Percentiles rank a stretch among this genome's conserved stretches.
Evolutionary conservation across 2,797 vertebrate genomes (phyloP).

Genomic region (Cetoscarus ocellatus): DNA sequence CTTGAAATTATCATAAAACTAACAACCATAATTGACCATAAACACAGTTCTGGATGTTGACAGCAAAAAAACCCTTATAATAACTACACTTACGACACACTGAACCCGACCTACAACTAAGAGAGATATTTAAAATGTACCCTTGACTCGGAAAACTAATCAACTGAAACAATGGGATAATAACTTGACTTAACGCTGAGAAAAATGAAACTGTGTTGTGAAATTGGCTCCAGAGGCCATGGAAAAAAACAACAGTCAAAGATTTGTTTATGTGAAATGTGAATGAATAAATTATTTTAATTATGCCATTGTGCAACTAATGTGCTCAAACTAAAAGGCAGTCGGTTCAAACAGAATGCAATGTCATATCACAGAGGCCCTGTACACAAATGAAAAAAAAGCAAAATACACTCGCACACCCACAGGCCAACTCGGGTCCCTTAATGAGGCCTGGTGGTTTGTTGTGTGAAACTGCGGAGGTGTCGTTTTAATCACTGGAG

Average conservation of each 20-base stretch:
- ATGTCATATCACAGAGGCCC: slow-evolving; percentile 29
- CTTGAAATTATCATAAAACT: background rate
- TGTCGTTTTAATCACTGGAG: slow-evolving; percentile 83
- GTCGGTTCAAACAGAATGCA: slow-evolving; percentile 11
- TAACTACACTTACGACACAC: slow-evolving; percentile 18
- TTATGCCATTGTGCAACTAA: slow-evolving; percentile 16
- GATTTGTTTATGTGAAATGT: slow-evolving; percentile 20
- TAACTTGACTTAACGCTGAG: slow-evolving; percentile 18
- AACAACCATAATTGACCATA: background rate
- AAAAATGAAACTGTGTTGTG: slow-evolving; percentile 14
- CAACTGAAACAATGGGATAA: slow-evolving; percentile 57
- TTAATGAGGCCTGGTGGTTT: slow-evolving; percentile 73
- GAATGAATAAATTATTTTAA: slow-evolving; percentile 21
- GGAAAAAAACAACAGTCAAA: slow-evolving; percentile 10
- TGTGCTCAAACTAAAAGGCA: slow-evolving; percentile 20
- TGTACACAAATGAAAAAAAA: slow-evolving; percentile 31
- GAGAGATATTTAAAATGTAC: too few relatives aligned
- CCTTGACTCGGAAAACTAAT: slow-evolving; percentile 9
- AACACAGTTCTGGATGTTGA: background rate
- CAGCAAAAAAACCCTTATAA: slow-evolving; percentile 4
- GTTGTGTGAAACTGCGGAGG: slow-evolving; percentile 77
- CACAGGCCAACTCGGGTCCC: slow-evolving; percentile 16
- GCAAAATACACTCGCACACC: slow-evolving; percentile 9
- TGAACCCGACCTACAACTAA: slow-evolving; percentile 1
- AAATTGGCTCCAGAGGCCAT: background rate